phyloP scores from a whole-genome alignment of 2,113 vertebrate genomes.

The Lepidothrix coronata region DNA sequence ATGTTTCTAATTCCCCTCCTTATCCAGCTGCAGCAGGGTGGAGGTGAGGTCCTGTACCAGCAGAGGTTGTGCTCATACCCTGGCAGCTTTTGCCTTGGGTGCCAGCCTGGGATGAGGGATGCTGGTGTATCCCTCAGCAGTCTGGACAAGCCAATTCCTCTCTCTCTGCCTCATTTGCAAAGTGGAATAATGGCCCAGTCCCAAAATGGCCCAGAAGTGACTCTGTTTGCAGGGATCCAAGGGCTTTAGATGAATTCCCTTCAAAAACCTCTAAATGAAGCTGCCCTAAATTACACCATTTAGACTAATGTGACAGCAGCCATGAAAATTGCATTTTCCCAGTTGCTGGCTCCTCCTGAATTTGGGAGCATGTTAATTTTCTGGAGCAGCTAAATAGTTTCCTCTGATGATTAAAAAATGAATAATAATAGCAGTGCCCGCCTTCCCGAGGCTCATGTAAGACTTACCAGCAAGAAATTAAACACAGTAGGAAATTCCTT shows the following conservation, averaged over 20 bases:
- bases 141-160: background rate
- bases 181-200: background rate
- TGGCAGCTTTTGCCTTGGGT: background rate
- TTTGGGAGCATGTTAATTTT: slow-evolving; percentile 51
- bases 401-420: slow-evolving; percentile 54
- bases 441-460: slow-evolving; percentile 40
- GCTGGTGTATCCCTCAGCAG: background rate
- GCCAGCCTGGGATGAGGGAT: background rate
- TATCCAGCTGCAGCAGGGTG: background rate
- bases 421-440: slow-evolving; percentile 25
- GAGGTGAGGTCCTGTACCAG: background rate
- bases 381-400: slow-evolving; percentile 41
- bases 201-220: background rate
- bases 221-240: background rate
- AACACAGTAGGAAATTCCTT: slow-evolving; percentile 65
- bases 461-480: slow-evolving; percentile 58
- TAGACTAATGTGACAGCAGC: background rate
- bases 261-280: background rate
- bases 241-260: background rate
- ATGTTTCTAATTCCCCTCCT: background rate
- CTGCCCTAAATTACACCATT: slow-evolving; percentile 14
- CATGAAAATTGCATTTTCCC: slow-evolving; percentile 53
- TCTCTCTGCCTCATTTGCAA: background rate
- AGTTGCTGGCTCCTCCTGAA: slow-evolving; percentile 42
- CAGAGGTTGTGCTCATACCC: background rate